A percentile compares a stretch with the other conserved stretches of the same genome.
Conservation (phyloP, 92 coral and sea anemone species). For the Parazoanthus darwini region DNA sequence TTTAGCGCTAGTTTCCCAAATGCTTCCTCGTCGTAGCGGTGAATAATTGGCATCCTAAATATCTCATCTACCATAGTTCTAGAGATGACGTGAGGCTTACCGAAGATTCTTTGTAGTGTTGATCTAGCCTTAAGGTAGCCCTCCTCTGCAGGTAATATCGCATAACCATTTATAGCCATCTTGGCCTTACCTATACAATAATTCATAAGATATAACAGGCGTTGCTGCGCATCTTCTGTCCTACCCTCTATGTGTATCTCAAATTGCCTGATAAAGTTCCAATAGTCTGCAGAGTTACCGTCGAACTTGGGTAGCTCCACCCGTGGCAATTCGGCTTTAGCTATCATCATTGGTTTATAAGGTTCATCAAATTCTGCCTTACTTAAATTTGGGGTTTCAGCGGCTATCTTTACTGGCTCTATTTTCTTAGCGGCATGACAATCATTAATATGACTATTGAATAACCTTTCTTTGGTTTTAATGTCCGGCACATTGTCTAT, state of each 20-base stretch:
- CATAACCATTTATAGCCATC: no score
- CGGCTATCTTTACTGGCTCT: neutral
- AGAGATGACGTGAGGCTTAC: neutral
- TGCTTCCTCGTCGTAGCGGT: no score
- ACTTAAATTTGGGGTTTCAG: neutral
- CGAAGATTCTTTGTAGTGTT: neutral
- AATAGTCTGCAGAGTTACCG: no score
- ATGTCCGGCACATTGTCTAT: neutral
- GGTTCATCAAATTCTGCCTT: no score
- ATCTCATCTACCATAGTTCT: neutral
- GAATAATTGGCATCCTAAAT: neutral
- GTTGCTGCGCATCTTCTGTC: no score
- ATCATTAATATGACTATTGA: neutral
- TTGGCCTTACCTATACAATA: no score
- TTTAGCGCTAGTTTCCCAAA: neutral
- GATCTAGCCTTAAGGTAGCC: neutral
- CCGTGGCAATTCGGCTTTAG: no score
- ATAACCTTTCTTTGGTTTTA: neutral
- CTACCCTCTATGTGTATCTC: neutral
- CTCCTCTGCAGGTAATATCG: neutral
- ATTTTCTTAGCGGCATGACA: neutral
- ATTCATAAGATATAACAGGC: no score
- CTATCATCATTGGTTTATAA: no score
- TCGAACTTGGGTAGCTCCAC: no score
- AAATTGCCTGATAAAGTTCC: no score